phyloP scores from a whole-genome alignment of 2,113 vertebrate species.

The Brevimyrus niger region DNA sequence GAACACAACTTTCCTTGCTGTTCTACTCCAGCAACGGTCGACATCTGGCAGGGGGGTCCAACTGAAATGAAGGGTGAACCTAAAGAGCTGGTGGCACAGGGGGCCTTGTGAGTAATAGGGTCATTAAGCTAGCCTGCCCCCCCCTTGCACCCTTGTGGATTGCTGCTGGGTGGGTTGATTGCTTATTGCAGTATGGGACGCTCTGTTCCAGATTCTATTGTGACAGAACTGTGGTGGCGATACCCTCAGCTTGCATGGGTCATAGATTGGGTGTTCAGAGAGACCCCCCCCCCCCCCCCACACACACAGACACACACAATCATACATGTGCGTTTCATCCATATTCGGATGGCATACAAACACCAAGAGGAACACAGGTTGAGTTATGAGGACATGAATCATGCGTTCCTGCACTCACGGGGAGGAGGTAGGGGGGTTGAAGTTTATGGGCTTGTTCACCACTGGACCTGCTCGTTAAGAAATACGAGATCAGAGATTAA shows the following conservation, averaged over 20 bases:
- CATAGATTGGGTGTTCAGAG: not conserved
- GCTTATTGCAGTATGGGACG: not conserved
- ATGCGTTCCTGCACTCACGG: not conserved
- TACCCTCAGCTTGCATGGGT: not conserved
- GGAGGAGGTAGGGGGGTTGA: not conserved
- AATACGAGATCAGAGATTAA: not conserved
- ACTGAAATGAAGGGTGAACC: not conserved
- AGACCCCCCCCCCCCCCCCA: not conserved
- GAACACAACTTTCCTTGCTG: not conserved
- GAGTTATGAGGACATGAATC: not conserved
- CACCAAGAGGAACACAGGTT: not conserved
- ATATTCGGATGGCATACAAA: no score
- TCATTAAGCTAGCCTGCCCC: not conserved
- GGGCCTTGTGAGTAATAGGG: slow-evolving; percentile 2
- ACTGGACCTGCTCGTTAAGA: not conserved
- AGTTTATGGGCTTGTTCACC: not conserved
- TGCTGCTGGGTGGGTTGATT: not conserved
- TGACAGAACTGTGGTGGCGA: not conserved
- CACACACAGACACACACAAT: not conserved
- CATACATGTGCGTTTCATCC: not conserved
- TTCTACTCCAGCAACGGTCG: not conserved
- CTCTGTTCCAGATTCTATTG: not conserved
- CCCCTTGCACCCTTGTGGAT: not conserved
- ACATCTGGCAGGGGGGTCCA: not conserved
- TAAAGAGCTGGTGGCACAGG: not conserved